A percentile compares a stretch with the other conserved stretches of the same genome.
Conservation (phyloP, 2,797 vertebrate genomes). For the Cynodonichthys magdalenae region DNA sequence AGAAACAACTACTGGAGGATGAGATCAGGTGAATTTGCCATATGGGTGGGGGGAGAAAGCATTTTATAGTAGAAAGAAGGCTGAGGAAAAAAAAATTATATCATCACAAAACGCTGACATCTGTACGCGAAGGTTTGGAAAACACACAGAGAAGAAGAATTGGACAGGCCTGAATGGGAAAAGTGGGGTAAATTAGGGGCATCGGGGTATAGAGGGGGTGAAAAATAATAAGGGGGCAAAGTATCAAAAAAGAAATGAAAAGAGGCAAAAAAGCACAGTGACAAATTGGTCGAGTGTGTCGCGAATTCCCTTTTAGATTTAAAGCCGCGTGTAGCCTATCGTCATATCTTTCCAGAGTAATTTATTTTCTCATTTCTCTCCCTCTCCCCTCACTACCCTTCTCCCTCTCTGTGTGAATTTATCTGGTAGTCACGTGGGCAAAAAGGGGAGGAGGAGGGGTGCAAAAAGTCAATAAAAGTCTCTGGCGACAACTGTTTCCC, state of each 20-base stretch:
- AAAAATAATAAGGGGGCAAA: constrained; percentile 73
- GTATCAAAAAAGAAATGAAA: constrained; percentile 78
- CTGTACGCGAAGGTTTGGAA: constrained; percentile 52
- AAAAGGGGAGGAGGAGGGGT: constrained; percentile 47
- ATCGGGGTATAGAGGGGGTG: constrained; percentile 73
- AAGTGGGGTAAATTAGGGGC: constrained; percentile 70
- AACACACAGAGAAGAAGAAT: constrained; percentile 64
- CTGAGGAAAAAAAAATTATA: constrained; percentile 20
- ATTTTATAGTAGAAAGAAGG: constrained; percentile 31
- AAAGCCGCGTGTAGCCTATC: constrained; percentile 86
- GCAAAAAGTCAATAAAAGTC: constrained; percentile 85
- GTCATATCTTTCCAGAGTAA: constrained; percentile 94
- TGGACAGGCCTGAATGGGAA: constrained; percentile 60
- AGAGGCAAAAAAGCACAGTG: constrained; percentile 83
- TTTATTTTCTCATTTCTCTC: constrained; percentile 96
- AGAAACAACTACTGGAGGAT: constrained; percentile 66
- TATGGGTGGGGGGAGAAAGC: constrained; percentile 27
- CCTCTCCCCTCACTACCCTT: constrained; percentile 78
- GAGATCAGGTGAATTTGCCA: constrained; percentile 74
- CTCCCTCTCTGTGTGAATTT: constrained; percentile 77
- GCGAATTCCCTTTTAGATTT: constrained; percentile 86
- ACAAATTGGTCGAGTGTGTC: constrained; percentile 88
- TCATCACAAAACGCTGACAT: constrained; percentile 33
- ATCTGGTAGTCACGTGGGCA: constrained; percentile 84
- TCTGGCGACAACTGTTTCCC: constrained; percentile 86